These are phyloP conservation scores for Thamnophis elegans DNA, from an alignment of 2,797 vertebrate genomes.

Conservation along the genomic window DNA sequence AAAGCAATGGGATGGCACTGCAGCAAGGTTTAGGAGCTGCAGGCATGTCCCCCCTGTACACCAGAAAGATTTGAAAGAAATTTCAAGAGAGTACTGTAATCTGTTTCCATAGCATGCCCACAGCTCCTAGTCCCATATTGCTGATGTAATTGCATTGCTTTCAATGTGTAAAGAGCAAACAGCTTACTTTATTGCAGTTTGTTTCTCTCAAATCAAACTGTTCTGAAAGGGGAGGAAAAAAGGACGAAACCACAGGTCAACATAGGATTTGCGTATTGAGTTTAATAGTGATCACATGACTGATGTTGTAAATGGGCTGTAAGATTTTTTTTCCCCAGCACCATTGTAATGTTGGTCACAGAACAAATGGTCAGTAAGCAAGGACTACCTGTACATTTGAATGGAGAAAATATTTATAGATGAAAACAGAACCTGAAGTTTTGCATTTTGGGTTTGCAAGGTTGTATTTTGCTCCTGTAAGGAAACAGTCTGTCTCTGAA, in stretches of 20 bases:
- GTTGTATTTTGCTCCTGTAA: constrained; percentile 94
- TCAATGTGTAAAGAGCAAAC: neutral
- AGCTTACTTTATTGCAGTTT: neutral
- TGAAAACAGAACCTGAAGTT: constrained; percentile 86
- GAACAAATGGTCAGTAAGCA: neutral
- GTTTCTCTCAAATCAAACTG: neutral
- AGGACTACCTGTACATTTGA: constrained; percentile 4
- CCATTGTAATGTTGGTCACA: neutral
- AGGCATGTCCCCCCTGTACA: neutral
- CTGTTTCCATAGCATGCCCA: neutral
- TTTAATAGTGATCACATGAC: neutral
- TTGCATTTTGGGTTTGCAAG: constrained; percentile 94
- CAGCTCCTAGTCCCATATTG: neutral
- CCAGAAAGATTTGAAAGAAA: neutral
- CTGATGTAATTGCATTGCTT: neutral
- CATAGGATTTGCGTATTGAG: neutral
- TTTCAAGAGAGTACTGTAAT: neutral
- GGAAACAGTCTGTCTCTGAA: constrained; percentile 91
- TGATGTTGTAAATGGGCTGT: neutral
- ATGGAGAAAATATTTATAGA: constrained; percentile 13
- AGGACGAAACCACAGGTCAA: neutral
- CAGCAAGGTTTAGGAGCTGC: neutral
- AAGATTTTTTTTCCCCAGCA: neutral
- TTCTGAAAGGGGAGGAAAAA: neutral
- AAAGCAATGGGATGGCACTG: neutral